Conservation (phyloP, 2,888 invertebrate genomes). For the Noctua pronuba region DNA sequence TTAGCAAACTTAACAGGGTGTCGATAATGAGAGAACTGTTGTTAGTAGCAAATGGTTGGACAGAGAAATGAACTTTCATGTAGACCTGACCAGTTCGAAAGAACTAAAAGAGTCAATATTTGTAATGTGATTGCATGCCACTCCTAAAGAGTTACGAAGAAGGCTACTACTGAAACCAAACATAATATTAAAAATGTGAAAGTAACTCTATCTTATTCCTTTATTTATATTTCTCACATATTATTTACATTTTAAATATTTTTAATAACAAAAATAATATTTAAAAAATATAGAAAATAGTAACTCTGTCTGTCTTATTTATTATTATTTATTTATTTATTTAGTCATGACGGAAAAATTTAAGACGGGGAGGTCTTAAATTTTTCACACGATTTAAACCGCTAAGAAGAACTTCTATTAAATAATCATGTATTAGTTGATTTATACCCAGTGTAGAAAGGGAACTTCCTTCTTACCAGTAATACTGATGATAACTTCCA, state of each 20-base stretch:
- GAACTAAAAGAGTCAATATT: not conserved
- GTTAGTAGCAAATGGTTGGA: slow-evolving; percentile 13
- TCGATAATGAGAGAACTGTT: slow-evolving; percentile 36
- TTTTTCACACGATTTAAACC: not conserved
- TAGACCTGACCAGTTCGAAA: not conserved
- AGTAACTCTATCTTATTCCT: not conserved
- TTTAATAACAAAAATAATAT: not conserved
- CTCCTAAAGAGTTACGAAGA: not conserved
- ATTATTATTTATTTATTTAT: not conserved
- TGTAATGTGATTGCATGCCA: not conserved
- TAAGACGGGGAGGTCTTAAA: too few relatives aligned
- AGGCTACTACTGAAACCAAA: not conserved
- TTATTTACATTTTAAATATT: too few relatives aligned
- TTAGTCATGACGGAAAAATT: too few relatives aligned
- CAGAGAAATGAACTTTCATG: slow-evolving; percentile 16
- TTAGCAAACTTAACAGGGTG: slow-evolving; percentile 48
- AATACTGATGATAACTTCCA: slow-evolving; percentile 95
- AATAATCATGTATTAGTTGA: not conserved
- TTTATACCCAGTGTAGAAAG: not conserved
- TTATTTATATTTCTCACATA: too few relatives aligned
- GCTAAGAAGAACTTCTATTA: too few relatives aligned
- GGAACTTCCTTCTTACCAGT: slow-evolving; percentile 89
- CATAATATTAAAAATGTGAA: not conserved
- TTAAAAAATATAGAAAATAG: not conserved
- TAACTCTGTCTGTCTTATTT: not conserved